Conservation (phyloP, 2,888 invertebrate genomes). For the Arge pagana region DNA sequence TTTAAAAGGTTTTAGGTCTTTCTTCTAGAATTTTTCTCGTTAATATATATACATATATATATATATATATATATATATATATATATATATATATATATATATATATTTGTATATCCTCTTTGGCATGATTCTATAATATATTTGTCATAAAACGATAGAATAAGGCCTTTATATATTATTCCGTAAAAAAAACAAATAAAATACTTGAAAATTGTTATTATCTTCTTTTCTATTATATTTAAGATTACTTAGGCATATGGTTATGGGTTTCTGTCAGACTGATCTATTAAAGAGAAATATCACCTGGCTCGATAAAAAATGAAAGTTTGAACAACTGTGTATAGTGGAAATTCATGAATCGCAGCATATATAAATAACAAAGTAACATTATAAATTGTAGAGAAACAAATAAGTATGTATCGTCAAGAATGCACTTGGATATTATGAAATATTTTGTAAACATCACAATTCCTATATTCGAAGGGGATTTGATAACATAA, state of each 20-base stretch:
- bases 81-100: slow-evolving; percentile 36
- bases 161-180: slow-evolving; percentile 36
- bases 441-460: too few species aligned
- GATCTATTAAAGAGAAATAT: slow-evolving; percentile 46
- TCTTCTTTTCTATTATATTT: slow-evolving; percentile 29
- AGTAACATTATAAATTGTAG: slow-evolving; percentile 21
- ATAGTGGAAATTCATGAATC: slow-evolving; percentile 23
- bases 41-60: slow-evolving; percentile 32
- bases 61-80: slow-evolving; percentile 37
- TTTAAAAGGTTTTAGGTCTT: slow-evolving; percentile 41
- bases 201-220: slow-evolving; percentile 18
- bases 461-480: too few species aligned
- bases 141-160: slow-evolving; percentile 38
- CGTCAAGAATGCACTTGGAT: too few species aligned
- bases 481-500: too few species aligned
- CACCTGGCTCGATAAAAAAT: slow-evolving; percentile 7
- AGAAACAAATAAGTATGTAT: slow-evolving; percentile 25
- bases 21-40: slow-evolving; percentile 26
- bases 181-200: slow-evolving; percentile 27
- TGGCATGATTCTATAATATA: slow-evolving; percentile 38
- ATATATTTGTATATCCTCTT: slow-evolving; percentile 31
- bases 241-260: slow-evolving; percentile 22
- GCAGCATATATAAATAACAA: slow-evolving; percentile 9
- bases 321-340: neutral
- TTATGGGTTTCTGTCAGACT: slow-evolving; percentile 24